phyloP scores from a whole-genome alignment of 2,797 vertebrate species.

The Phrynocephalus guinanensis region DNA sequence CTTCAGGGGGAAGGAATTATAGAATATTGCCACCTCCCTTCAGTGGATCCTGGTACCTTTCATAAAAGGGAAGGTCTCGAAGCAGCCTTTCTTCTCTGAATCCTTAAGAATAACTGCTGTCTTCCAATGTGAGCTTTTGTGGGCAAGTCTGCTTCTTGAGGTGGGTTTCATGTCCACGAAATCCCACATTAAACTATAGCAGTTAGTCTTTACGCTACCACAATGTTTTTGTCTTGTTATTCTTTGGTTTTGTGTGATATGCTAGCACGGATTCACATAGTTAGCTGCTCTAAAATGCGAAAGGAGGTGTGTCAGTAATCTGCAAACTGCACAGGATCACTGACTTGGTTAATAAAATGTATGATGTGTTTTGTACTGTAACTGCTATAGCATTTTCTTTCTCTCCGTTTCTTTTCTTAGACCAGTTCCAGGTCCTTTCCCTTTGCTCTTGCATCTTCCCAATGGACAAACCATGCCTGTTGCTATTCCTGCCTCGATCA shows the following conservation, averaged over 20 bases:
- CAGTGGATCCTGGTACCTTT: background rate
- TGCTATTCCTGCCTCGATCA: slow-evolving; percentile 96
- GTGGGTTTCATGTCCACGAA: too few species aligned
- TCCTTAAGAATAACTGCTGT: too few species aligned
- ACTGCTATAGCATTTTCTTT: background rate
- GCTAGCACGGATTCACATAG: too few species aligned
- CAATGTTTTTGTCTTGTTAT: too few species aligned
- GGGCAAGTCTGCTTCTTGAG: too few species aligned
- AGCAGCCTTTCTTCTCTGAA: background rate
- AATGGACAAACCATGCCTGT: slow-evolving; percentile 99
- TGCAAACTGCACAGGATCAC: background rate
- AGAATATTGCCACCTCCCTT: background rate
- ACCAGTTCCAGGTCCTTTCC: slow-evolving; percentile 96
- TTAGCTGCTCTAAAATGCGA: too few species aligned
- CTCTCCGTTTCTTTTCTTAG: slow-evolving; percentile 81
- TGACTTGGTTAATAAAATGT: background rate
- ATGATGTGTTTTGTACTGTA: background rate
- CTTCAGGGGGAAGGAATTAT: background rate
- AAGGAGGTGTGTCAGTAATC: background rate
- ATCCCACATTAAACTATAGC: too few species aligned
- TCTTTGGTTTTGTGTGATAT: too few species aligned
- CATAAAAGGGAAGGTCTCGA: background rate
- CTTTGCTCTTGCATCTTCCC: slow-evolving; percentile 97
- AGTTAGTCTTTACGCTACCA: too few species aligned
- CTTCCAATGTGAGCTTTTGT: too few species aligned